Percentiles rank a stretch among this genome's conserved stretches.
phyloP scores from a whole-genome alignment of 2,797 vertebrate species.

The Columba guinea region DNA sequence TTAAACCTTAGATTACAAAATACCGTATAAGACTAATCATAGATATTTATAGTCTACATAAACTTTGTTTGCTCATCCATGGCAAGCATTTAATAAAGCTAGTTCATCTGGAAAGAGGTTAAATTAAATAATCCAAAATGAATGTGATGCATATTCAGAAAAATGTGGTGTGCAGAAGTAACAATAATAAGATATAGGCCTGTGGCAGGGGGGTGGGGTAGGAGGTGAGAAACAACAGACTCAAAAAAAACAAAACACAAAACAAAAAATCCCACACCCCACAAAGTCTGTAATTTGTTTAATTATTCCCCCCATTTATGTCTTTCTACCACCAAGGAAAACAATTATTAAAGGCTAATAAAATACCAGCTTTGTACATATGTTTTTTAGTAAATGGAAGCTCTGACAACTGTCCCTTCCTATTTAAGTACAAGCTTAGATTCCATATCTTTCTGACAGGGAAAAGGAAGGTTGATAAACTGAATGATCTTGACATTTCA shows the following conservation, averaged over 20 bases:
- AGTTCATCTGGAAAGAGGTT: constrained; percentile 80
- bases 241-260: neutral
- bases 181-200: constrained; percentile 44
- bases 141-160: constrained; percentile 73
- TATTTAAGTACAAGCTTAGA: neutral
- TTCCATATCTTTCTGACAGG: neutral
- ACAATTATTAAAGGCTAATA: neutral
- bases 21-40: constrained; percentile 68
- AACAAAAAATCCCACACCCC: no score
- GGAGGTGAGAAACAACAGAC: no score
- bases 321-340: neutral
- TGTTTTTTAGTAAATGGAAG: neutral
- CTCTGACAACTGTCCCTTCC: neutral
- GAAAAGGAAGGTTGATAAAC: neutral
- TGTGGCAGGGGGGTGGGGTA: neutral
- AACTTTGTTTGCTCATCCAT: constrained; percentile 79
- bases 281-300: neutral
- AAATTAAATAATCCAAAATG: constrained; percentile 81
- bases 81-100: constrained; percentile 77
- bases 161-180: constrained; percentile 62
- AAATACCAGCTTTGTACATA: neutral
- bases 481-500: neutral
- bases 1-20: constrained; percentile 71
- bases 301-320: neutral
- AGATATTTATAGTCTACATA: constrained; percentile 76